Base-by-base conservation (phyloP, 2,113 vertebrate genomes). In the Pitta sordida region DNA sequence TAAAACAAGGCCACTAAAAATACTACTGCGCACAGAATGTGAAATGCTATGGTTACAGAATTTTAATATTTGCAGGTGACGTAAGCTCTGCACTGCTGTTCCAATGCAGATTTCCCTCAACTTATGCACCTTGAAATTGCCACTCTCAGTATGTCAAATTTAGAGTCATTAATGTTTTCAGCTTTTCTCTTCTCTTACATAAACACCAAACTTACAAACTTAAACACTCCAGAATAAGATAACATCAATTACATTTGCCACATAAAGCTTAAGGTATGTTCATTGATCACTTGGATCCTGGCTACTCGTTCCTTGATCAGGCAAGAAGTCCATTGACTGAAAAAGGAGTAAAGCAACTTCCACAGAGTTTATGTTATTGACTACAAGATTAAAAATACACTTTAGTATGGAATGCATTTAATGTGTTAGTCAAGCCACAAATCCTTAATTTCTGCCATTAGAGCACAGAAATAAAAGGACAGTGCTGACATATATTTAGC, bases 1-100 rank as follows among this genome's bases (percentile, higher is more conserved):
- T 91, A 78, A 94, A 95, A 86, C 24, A 94, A 82, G 83, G 82
- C 71, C 84, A 91, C 79, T 91, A 92, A 94, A 93, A 92, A 94
- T 84, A 95, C 80, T 94, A 83, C 56, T 9, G 4, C 2, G 2
- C 32, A 7, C n/a, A 67, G 82, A 93, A 94, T 94, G 83, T 55
- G 59, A 43, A 95, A 91, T 91, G 78, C 71, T 93, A 83, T 70
- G 71, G 79, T 94, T 94, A 91, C 71, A 74, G 82, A 92, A 90
- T 85, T 82, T 85, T 91, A 88, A 88, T 88, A 91, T 90, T 94
- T 90, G 46, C 80, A 94, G 62, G 84, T 91, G 86, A 89, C 6
- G 12, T 68, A 92, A 73, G 80, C 83, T 80, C 90, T 81, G 79
- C 79, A 88, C 43, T 81, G 87, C 74, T 91, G 63, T 58, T 96